Evolutionary conservation across 2,888 invertebrate species (phyloP).

Genomic region (Drosophila phalerata): DNA sequence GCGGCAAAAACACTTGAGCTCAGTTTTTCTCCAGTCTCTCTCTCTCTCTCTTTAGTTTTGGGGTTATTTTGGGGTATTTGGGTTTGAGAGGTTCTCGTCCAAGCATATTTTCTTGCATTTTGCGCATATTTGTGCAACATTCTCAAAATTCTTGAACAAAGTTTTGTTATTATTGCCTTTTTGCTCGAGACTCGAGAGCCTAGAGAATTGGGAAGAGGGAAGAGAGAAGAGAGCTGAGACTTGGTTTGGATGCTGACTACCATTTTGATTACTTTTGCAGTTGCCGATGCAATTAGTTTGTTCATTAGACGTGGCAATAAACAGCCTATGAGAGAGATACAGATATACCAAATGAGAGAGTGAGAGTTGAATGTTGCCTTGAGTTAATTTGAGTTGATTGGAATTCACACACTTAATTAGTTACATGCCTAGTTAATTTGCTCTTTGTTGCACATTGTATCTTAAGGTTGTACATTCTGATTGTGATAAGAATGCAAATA

Average conservation of each 20-base stretch:
- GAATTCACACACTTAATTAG: constrained; percentile 81
- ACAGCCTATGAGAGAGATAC: constrained; percentile 43
- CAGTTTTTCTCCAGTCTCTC: constrained; percentile 55
- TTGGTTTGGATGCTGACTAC: constrained; percentile 50
- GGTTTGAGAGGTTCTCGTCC: constrained; percentile 52
- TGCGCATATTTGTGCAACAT: constrained; percentile 81
- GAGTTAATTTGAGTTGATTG: constrained; percentile 61
- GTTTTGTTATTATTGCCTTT: constrained; percentile 81
- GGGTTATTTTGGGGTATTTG: constrained; percentile 31
- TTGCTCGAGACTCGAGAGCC: constrained; percentile 48
- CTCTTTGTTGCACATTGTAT: constrained; percentile 52
- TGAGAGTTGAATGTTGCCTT: constrained; percentile 15
- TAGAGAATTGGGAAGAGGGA: background rate
- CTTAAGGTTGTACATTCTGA: constrained; percentile 57
- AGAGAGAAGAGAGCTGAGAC: constrained; percentile 31
- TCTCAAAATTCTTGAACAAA: constrained; percentile 81
- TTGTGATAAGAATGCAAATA: constrained; percentile 58
- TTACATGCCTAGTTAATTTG: constrained; percentile 61
- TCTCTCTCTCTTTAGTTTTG: constrained; percentile 1
- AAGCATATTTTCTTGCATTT: constrained; percentile 81
- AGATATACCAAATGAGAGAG: background rate
- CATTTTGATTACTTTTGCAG: constrained; percentile 74
- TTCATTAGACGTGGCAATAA: constrained; percentile 74
- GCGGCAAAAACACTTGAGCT: constrained; percentile 69
- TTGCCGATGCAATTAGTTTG: constrained; percentile 80